Evolutionary conservation across 2,113 vertebrate species (phyloP).

Genomic region (Urocitellus parryii): DNA sequence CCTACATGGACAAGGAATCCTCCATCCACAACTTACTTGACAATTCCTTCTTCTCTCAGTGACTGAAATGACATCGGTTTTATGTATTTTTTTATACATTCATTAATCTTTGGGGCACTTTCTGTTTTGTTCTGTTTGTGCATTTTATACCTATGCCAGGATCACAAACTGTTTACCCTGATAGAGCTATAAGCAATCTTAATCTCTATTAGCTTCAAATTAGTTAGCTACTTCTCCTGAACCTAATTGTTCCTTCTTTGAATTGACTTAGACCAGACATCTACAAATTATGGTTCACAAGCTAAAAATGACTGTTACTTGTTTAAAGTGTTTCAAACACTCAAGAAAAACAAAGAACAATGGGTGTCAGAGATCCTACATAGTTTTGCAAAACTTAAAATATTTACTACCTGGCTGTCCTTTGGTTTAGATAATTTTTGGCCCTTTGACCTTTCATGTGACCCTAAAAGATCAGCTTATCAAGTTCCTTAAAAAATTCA

Average conservation of each 20-base stretch:
- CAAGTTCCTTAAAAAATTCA: background rate
- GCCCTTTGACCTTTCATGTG: background rate
- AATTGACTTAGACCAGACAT: background rate
- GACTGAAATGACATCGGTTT: background rate
- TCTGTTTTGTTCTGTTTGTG: background rate
- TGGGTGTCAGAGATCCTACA: background rate
- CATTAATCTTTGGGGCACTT: background rate
- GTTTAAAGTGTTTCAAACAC: background rate
- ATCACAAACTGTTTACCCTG: background rate
- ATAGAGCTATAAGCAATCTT: background rate
- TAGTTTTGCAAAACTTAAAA: background rate
- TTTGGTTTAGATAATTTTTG: background rate
- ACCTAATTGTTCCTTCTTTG: background rate
- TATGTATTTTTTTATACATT: background rate
- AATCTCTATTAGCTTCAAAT: background rate
- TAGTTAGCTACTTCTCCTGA: background rate
- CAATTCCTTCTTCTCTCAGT: background rate
- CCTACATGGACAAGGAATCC: background rate
- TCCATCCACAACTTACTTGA: background rate
- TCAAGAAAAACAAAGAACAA: background rate
- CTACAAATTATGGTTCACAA: background rate
- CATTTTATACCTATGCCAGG: background rate
- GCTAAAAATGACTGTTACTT: background rate
- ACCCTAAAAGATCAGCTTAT: constrained; percentile 27
- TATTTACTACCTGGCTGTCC: background rate